A percentile compares a stretch with the other conserved stretches of the same genome.
Evolutionary conservation across 2,888 invertebrate genomes (phyloP).

Genomic region (Iphiclides podalirius): DNA sequence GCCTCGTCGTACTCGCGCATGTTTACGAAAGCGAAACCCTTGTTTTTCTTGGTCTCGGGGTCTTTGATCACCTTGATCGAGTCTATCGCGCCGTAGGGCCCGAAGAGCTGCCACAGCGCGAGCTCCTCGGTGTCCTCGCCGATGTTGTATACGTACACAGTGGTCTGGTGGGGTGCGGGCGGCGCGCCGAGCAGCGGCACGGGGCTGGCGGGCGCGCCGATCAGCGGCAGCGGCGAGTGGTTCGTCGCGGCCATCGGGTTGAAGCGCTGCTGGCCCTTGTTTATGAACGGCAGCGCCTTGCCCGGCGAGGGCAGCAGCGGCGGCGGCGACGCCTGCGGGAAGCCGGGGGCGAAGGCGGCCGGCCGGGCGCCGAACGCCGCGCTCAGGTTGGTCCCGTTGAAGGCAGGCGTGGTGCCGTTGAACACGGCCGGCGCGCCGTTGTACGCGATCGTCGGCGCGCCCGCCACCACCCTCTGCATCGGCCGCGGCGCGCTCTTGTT

Average conservation of each 20-base stretch:
- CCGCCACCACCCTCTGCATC: slow-evolving; percentile 52
- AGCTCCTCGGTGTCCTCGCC: slow-evolving; percentile 77
- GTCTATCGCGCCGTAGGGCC: slow-evolving; percentile 76
- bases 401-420: slow-evolving; percentile 59
- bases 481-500: slow-evolving; percentile 66
- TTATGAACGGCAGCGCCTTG: slow-evolving; percentile 75
- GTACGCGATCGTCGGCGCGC: slow-evolving; percentile 56
- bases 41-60: slow-evolving; percentile 78
- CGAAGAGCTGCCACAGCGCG: slow-evolving; percentile 75
- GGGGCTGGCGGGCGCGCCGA: slow-evolving; percentile 69
- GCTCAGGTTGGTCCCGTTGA: slow-evolving; percentile 62
- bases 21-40: slow-evolving; percentile 77
- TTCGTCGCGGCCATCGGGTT: slow-evolving; percentile 74
- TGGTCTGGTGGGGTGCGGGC: slow-evolving; percentile 68
- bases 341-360: slow-evolving; percentile 61
- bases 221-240: slow-evolving; percentile 66
- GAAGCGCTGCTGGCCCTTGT: slow-evolving; percentile 74
- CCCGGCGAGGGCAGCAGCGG: slow-evolving; percentile 73
- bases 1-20: slow-evolving; percentile 79
- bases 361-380: slow-evolving; percentile 66
- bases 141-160: slow-evolving; percentile 77
- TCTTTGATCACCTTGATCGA: slow-evolving; percentile 78
- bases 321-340: slow-evolving; percentile 70
- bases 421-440: slow-evolving; percentile 66
- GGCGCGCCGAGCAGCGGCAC: slow-evolving; percentile 64